Evolutionary conservation across 1,140 invertebrate species (phyloP).

Genomic region (Triops cancriformis): DNA sequence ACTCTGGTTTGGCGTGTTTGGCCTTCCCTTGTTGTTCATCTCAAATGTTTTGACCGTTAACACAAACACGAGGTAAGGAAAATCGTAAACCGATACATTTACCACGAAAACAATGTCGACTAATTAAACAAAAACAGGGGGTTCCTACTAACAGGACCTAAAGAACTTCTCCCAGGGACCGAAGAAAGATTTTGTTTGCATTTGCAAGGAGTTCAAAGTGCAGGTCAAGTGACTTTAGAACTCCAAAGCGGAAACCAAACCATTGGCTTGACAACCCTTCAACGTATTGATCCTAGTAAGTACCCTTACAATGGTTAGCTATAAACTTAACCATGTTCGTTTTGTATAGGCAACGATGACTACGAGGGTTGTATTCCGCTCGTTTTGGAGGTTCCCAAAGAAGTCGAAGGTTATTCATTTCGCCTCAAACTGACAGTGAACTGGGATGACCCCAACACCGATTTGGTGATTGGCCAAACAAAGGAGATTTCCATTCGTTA

Average conservation of each 20-base stretch:
- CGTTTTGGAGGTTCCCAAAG: constrained; percentile 39
- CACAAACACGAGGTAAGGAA: no score
- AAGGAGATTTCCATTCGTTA: constrained; percentile 39
- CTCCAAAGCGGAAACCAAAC: constrained; percentile 26
- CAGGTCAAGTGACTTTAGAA: constrained; percentile 39
- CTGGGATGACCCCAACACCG: constrained; percentile 44
- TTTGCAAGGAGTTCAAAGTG: constrained; percentile 41
- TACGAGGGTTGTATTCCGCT: constrained; percentile 28
- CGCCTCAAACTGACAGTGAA: constrained; percentile 37
- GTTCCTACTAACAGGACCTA: constrained; percentile 43
- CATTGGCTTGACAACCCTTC: background rate
- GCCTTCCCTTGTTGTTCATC: no score
- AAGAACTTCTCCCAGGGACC: constrained; percentile 39
- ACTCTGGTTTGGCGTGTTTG: no score
- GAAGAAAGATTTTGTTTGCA: constrained; percentile 42
- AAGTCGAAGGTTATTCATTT: constrained; percentile 37
- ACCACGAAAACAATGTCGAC: no score
- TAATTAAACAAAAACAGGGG: constrained; percentile 31
- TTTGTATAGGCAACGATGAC: background rate
- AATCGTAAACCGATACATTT: no score
- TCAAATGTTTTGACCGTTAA: no score
- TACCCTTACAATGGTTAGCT: background rate
- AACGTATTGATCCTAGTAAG: constrained; percentile 14
- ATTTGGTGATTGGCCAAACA: constrained; percentile 45
- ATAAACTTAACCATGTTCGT: background rate